A percentile compares a stretch with the other conserved stretches of the same genome.
Conservation (phyloP, 2,113 vertebrate species). For the Notothenia coriiceps region DNA sequence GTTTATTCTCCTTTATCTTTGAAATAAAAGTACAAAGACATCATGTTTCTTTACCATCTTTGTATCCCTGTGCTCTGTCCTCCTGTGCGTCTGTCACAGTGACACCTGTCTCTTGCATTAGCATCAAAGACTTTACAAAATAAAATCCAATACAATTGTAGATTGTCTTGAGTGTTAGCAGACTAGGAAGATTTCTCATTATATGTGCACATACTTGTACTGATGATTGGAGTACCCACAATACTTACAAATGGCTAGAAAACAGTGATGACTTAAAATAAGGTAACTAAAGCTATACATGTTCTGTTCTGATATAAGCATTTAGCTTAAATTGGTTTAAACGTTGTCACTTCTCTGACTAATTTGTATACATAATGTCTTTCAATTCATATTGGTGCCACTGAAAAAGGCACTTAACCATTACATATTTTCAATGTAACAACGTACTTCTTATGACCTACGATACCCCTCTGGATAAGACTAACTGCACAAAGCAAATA, state of each 20-base stretch:
- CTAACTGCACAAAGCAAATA: constrained; percentile 33
- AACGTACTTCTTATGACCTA: not conserved
- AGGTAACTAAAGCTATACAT: too few species aligned
- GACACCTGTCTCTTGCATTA: constrained; percentile 60
- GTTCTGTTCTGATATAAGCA: too few species aligned
- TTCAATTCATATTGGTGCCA: constrained; percentile 1
- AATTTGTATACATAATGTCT: constrained; percentile 11
- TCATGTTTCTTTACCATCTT: constrained; percentile 18
- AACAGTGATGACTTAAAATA: constrained; percentile 1
- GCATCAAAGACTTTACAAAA: constrained; percentile 52
- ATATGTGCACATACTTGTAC: not conserved
- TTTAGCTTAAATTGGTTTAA: not conserved
- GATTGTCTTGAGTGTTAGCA: not conserved
- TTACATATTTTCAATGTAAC: constrained; percentile 16
- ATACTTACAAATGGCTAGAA: not conserved
- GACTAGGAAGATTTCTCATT: not conserved
- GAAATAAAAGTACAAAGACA: constrained; percentile 54
- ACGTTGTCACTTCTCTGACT: constrained; percentile 18
- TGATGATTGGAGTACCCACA: constrained; percentile 3
- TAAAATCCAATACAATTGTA: constrained; percentile 30
- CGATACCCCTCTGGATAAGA: constrained; percentile 19
- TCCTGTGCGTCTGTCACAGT: constrained; percentile 32
- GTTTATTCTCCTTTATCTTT: constrained; percentile 54
- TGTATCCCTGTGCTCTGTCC: constrained; percentile 3
- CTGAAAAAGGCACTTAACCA: not conserved